A percentile compares a stretch with the other conserved stretches of the same genome.
Evolutionary conservation across 2,113 vertebrate species (phyloP).

Genomic region (Sprattus sprattus): DNA sequence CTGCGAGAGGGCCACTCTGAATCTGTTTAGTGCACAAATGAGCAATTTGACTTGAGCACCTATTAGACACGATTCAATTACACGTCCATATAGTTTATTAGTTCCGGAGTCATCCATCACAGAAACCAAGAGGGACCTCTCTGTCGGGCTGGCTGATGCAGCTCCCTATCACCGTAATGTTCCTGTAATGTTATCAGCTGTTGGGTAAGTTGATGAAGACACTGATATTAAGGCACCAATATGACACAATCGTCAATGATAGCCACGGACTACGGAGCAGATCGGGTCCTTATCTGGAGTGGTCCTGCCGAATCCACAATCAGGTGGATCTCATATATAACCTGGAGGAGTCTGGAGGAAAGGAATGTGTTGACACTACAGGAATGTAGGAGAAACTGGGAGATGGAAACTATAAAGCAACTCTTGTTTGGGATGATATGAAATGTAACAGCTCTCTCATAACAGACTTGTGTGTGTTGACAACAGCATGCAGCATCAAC

Average conservation of each 20-base stretch:
- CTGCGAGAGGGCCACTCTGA: conserved; percentile 36
- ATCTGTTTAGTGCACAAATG: conserved; percentile 37
- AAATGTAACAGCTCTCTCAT: neutral
- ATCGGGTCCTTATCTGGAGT: too few species aligned
- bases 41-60: conserved; percentile 42
- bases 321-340: neutral
- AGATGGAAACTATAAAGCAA: neutral
- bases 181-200: neutral
- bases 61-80: neutral
- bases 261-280: too few species aligned
- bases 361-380: neutral
- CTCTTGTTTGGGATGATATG: neutral
- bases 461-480: neutral
- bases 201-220: neutral
- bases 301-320: neutral
- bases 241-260: neutral
- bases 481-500: neutral
- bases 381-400: neutral
- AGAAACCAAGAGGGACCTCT: neutral
- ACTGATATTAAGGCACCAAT: neutral
- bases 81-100: conserved; percentile 26
- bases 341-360: neutral
- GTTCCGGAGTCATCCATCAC: neutral
- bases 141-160: neutral
- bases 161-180: neutral